Base-by-base conservation (phyloP, 2,113 vertebrate genomes). In the Hippocampus guttulatus region DNA sequence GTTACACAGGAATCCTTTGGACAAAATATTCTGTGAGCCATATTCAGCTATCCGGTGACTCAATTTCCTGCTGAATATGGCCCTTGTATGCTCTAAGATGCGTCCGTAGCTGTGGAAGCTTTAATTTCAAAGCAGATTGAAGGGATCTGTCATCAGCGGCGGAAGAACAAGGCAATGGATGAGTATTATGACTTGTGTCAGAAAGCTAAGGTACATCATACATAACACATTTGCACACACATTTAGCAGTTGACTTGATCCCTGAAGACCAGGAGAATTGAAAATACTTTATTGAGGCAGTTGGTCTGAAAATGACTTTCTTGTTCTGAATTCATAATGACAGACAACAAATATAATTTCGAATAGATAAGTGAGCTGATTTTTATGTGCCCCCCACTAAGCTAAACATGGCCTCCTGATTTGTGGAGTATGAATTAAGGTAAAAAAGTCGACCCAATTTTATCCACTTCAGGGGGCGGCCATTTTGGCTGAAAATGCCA, bases 121-220 rank as follows among this genome's bases (percentile, higher is more conserved):
- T 74, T 75, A 74, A 84, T 91, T 91, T 89, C 85, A 91, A 86
- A 87, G 87, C 77, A 76, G 71, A 81, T 84, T 84, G 86, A 91
- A 88, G 74, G 62, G 30, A 81, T 68, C 84, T 89, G 85, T 91
- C 87, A 86, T 76, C 86, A 69, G 54, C 38, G 49, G 55, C 70
- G 54, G 73, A 70, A 47, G 71, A 64, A 74, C 80, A 79, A 75
- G 83, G 82, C 83, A 88, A 85, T 81, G 75, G 81, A 82, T 72
- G 62, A 67, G 71, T 77, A 75, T 85, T 84, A 74, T 73, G 75
- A 70, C 81, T 75, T 80, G 61, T 81, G 78, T 86, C 67, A 77
- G 76, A 83, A 85, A 83, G 78, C 79, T 85, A 81, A 61, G 58
- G 72, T n/a, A 57, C 70, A 76, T 79, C 70, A 71, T 57, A 77